Percentiles rank a stretch among this genome's conserved stretches.
Conservation (phyloP, 1,140 invertebrate species). For the Ctenoplectra terminalis region DNA sequence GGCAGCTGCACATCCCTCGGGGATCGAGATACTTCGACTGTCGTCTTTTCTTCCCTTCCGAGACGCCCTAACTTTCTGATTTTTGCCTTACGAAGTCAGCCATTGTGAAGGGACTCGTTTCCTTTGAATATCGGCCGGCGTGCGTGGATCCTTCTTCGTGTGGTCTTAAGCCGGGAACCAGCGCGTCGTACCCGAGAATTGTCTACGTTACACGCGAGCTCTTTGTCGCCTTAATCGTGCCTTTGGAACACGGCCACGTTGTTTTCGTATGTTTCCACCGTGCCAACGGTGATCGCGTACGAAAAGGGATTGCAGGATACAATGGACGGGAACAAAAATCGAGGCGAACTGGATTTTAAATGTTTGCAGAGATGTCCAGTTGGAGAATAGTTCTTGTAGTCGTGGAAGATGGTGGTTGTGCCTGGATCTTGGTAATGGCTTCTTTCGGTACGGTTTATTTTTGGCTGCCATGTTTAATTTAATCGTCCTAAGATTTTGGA, state of each 20-base stretch:
- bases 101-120: constrained; percentile 78
- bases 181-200: background rate
- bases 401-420: background rate
- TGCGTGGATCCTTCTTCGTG: constrained; percentile 52
- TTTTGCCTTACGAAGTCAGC: constrained; percentile 84
- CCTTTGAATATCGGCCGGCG: constrained; percentile 29
- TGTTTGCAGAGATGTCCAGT: background rate
- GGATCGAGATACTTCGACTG: constrained; percentile 65
- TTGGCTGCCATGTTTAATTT: too few relatives aligned
- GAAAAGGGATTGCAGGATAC: background rate
- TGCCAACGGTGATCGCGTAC: background rate
- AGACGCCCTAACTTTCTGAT: constrained; percentile 82
- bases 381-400: background rate
- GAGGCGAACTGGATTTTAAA: background rate
- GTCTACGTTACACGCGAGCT: constrained; percentile 48
- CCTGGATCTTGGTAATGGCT: too few relatives aligned
- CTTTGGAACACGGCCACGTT: constrained; percentile 13
- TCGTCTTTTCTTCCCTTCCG: constrained; percentile 54
- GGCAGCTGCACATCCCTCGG: constrained; percentile 81
- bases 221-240: constrained; percentile 47
- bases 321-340: background rate
- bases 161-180: constrained; percentile 61
- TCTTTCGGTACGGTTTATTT: too few relatives aligned
- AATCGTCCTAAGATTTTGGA: too few relatives aligned
- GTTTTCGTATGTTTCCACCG: background rate